A percentile compares a stretch with the other conserved stretches of the same genome.
These are phyloP conservation scores for Syrphus vitripennis DNA, from an alignment of 2,888 invertebrate genomes.

Conservation along the genomic window DNA sequence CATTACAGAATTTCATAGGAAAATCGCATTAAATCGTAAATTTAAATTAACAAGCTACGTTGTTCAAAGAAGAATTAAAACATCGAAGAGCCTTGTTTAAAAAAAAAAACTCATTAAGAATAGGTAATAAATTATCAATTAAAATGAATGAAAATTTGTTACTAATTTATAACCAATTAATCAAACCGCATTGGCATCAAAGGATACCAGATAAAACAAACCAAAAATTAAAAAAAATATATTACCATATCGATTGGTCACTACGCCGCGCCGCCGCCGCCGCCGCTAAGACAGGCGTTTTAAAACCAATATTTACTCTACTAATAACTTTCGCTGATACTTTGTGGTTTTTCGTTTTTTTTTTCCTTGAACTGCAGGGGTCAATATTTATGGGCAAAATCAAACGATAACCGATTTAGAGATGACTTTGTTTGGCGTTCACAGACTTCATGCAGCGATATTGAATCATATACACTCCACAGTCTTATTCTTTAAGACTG, in stretches of 20 bases:
- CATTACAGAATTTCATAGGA: too few species aligned
- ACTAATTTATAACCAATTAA: too few species aligned
- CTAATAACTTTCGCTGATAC: constrained; percentile 26
- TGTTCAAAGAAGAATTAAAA: too few species aligned
- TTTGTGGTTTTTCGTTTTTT: constrained; percentile 40
- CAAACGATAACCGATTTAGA: constrained; percentile 20
- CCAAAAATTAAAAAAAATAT: not conserved
- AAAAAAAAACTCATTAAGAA: too few species aligned
- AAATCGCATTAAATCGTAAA: too few species aligned
- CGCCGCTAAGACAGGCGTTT: not conserved
- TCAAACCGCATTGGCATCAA: too few species aligned
- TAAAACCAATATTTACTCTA: constrained; percentile 12
- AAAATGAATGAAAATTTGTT: too few species aligned
- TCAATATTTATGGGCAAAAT: constrained; percentile 51
- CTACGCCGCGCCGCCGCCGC: not conserved
- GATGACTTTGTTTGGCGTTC: not conserved
- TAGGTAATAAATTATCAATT: too few species aligned
- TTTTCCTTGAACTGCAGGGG: constrained; percentile 45
- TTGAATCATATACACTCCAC: constrained; percentile 46
- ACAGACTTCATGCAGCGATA: constrained; percentile 53
- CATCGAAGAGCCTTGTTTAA: too few species aligned
- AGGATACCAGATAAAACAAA: not conserved
- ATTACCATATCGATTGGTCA: constrained; percentile 67
- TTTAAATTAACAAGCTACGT: too few species aligned
- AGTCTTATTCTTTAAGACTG: not conserved